phyloP scores from a whole-genome alignment of 1,140 invertebrate species.

The Hylyphantes graminicola region DNA sequence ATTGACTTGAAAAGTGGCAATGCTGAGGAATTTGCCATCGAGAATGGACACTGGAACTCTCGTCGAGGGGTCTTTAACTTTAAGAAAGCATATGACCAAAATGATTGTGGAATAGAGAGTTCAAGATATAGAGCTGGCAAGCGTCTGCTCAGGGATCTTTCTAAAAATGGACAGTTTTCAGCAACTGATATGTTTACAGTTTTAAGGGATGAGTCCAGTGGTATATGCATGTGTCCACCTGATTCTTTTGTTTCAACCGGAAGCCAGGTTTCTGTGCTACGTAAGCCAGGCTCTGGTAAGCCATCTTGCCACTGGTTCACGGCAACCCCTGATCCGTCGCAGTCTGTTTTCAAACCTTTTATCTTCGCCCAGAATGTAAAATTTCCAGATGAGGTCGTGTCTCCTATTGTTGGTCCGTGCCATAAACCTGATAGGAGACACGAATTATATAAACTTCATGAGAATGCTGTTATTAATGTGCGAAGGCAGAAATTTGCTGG shows the following conservation, averaged over 20 bases:
- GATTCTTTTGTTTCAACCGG: conserved; percentile 73
- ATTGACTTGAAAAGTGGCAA: conserved; percentile 76
- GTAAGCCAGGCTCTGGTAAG: conserved; percentile 63
- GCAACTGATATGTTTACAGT: conserved; percentile 69
- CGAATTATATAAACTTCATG: conserved; percentile 74
- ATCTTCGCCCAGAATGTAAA: conserved; percentile 73
- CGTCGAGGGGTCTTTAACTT: conserved; percentile 70
- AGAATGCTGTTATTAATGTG: conserved; percentile 60
- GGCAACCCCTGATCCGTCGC: conserved; percentile 79
- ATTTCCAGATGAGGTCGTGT: conserved; percentile 20
- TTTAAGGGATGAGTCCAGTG: conserved; percentile 75
- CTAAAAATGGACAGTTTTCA: conserved; percentile 16
- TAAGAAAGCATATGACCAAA: conserved; percentile 63
- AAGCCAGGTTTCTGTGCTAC: conserved; percentile 72
- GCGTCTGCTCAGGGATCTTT: not conserved
- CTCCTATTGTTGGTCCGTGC: conserved; percentile 30
- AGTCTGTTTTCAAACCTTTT: conserved; percentile 84
- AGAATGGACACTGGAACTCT: conserved; percentile 74
- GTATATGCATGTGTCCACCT: conserved; percentile 72
- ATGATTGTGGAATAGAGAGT: conserved; percentile 58
- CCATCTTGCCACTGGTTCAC: conserved; percentile 81
- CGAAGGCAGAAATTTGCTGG: conserved; percentile 57
- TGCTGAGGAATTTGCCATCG: conserved; percentile 74
- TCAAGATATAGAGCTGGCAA: conserved; percentile 66
- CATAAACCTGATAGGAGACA: conserved; percentile 70